Conservation (phyloP, 1,140 invertebrate genomes). For the Elymnias hypermnestra region DNA sequence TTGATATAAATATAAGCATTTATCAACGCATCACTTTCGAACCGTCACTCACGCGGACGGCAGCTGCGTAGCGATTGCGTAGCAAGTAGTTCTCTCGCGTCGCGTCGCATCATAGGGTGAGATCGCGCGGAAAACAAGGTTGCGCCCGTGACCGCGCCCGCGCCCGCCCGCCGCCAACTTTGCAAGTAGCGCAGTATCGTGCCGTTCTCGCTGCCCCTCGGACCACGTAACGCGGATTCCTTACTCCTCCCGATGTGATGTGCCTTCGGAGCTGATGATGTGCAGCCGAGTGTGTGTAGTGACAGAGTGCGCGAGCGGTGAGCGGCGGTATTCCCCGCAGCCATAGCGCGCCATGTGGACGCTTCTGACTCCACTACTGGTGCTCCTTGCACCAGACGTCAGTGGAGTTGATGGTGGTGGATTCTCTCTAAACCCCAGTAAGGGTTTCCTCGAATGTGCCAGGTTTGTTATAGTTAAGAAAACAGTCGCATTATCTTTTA, state of each 20-base stretch:
- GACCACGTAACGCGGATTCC: slow-evolving; percentile 38
- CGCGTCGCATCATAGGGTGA: slow-evolving; percentile 53
- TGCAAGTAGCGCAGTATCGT: slow-evolving; percentile 51
- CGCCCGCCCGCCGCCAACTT: slow-evolving; percentile 39
- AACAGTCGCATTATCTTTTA: slow-evolving; percentile 7
- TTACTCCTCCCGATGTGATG: slow-evolving; percentile 39
- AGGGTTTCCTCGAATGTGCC: slow-evolving; percentile 63
- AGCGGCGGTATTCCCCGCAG: slow-evolving; percentile 35
- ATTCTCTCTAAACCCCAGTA: slow-evolving; percentile 47
- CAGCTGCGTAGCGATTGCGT: slow-evolving; percentile 40
- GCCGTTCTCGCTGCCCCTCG: slow-evolving; percentile 58
- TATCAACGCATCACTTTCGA: slow-evolving; percentile 10
- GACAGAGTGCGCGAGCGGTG: slow-evolving; percentile 46
- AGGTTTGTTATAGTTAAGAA: slow-evolving; percentile 48
- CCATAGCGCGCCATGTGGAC: slow-evolving; percentile 61
- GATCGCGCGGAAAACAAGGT: slow-evolving; percentile 62
- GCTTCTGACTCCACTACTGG: slow-evolving; percentile 42
- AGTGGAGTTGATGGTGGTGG: slow-evolving; percentile 31
- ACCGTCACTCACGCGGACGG: slow-evolving; percentile 23
- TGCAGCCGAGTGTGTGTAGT: slow-evolving; percentile 53
- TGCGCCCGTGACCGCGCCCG: slow-evolving; percentile 70
- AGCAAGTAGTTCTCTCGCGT: slow-evolving; percentile 35
- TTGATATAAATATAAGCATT: slow-evolving; percentile 17
- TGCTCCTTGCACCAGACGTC: slow-evolving; percentile 33
- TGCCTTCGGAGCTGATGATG: slow-evolving; percentile 53